phyloP scores from a whole-genome alignment of 2,113 vertebrate species.

The Tragelaphus scriptus region DNA sequence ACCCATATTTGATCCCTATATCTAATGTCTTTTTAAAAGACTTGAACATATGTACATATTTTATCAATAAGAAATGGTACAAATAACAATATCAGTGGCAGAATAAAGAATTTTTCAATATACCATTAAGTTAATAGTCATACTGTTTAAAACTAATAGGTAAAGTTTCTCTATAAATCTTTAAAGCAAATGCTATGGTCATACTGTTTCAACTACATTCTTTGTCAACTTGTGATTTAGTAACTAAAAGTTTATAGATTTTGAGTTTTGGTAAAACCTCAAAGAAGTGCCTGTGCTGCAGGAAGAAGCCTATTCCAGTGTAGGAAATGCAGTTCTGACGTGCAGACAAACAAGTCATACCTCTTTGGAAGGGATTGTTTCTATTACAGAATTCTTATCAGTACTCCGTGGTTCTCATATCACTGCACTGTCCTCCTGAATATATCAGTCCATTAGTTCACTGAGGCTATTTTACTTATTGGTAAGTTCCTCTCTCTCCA shows the following conservation, averaged over 20 bases:
- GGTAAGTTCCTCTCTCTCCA: no score
- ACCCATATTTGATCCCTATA: neutral
- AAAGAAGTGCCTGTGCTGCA: neutral
- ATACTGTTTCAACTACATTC: neutral
- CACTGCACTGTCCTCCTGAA: neutral
- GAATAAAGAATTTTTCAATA: neutral
- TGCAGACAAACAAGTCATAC: neutral
- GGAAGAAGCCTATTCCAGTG: neutral
- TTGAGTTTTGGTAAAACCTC: neutral
- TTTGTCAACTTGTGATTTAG: neutral
- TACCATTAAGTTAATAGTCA: neutral
- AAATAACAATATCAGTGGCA: neutral
- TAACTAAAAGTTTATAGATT: neutral
- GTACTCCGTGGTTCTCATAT: neutral
- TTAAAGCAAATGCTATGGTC: neutral
- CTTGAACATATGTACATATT: neutral
- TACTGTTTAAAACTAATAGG: neutral
- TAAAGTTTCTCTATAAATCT: neutral
- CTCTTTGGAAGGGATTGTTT: neutral
- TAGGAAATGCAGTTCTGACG: neutral
- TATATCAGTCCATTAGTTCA: neutral
- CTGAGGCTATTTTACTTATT: neutral
- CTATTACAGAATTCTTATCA: neutral
- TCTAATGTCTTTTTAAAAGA: neutral
- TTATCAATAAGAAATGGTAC: slow-evolving; percentile 17